Base-by-base conservation (phyloP, 2,888 invertebrate species). In the Bugula neritina region DNA sequence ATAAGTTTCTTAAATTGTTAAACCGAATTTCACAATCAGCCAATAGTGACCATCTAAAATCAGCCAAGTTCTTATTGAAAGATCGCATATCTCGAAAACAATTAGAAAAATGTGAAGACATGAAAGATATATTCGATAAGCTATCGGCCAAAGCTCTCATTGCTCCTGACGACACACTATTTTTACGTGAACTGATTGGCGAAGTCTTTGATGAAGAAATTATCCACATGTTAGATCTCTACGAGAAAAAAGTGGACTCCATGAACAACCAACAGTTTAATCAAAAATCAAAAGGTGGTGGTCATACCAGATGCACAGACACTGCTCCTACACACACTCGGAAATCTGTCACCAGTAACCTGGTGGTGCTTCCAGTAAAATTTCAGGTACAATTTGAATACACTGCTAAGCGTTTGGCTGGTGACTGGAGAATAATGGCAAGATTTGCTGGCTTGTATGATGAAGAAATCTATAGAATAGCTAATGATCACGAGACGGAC, bases 91-190 rank as follows among this genome's bases (percentile, higher is more conserved):
- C 63, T 10, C 27, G 63, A 63, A 63, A 34, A n/a, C 63, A 63
- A 31, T 25, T 63, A 31, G 63, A 63, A 31, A 21, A 63, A n/a
- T 63, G 63, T 31, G 27, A 13, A 31, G 63, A 63, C 31, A 63
- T 63, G 63, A 63, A 27, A 31, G 63, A 63, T 31, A 63, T 63
- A 25, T 63, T 63, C 31, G 63, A 63, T 10, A 63, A 63, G n/a
- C 63, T 63, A 13, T 3, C 31, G 10, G 27, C 63, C n/a, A 63
- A 63, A 34, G 63, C 10, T 13, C 63, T 25, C 29, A 63, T 63
- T 31, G 63, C 63, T 31, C 63, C 63, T 13, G 31, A 63, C 31
- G 27, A 63, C 27, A 63, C 31, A 3, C 31, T 13, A 29, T 13
- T 31, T 3, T 31, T 63, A 13, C 27, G 27, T 31, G 17, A 63